Percentiles rank a stretch among this genome's conserved stretches.
phyloP scores from a whole-genome alignment of 1,140 invertebrate species.

The Himalopsyche phryganea region DNA sequence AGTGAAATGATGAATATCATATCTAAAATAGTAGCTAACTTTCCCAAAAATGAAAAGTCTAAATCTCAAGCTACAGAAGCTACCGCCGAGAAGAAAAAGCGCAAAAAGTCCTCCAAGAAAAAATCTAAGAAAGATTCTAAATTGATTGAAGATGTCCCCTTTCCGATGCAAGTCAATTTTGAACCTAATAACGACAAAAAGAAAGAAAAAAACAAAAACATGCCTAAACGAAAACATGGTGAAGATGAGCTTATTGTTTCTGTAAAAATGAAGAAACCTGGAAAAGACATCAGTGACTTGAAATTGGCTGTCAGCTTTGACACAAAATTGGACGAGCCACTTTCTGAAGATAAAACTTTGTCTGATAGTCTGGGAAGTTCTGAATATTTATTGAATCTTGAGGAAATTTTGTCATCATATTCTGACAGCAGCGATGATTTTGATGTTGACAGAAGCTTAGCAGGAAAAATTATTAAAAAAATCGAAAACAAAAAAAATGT shows the following conservation, averaged over 20 bases:
- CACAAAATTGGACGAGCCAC: too few species aligned
- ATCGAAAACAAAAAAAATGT: constrained; percentile 1
- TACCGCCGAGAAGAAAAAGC: background rate
- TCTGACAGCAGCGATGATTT: background rate
- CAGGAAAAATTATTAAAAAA: constrained; percentile 18
- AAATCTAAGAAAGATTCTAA: background rate
- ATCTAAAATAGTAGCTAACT: constrained; percentile 4
- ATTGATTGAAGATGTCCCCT: background rate
- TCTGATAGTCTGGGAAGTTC: too few species aligned
- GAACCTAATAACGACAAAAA: background rate
- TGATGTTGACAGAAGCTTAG: constrained; percentile 15
- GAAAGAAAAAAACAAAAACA: background rate
- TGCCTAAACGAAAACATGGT: too few species aligned
- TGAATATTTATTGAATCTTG: too few species aligned
- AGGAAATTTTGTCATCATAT: too few species aligned
- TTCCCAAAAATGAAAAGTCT: background rate
- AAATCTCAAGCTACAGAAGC: background rate
- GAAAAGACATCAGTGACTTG: too few species aligned
- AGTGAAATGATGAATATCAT: constrained; percentile 15
- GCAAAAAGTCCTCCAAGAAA: background rate
- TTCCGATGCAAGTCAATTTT: background rate
- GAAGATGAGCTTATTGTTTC: too few species aligned
- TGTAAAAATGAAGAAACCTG: too few species aligned
- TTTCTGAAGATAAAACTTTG: too few species aligned
- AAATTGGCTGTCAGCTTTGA: too few species aligned